Conservation (phyloP, 2,113 vertebrate species). For the Colaptes auratus region DNA sequence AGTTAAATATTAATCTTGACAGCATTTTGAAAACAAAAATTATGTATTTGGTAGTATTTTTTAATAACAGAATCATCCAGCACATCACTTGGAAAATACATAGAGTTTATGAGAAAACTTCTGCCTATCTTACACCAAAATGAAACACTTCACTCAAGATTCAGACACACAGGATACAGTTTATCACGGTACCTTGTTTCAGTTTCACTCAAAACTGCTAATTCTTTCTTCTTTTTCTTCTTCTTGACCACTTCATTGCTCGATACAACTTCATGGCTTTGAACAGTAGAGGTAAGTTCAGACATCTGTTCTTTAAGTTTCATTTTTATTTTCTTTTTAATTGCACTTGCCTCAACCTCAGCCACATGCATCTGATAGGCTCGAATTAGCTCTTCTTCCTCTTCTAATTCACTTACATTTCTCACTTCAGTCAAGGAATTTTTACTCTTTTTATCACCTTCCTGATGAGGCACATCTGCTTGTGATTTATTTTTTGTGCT, state of each 20-base stretch:
- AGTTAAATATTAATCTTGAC: neutral
- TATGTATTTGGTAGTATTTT: neutral
- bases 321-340: conserved; percentile 79
- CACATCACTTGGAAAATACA: neutral
- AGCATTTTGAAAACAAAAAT: neutral
- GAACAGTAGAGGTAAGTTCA: conserved; percentile 51
- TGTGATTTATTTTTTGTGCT: conserved; percentile 51
- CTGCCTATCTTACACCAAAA: conserved; percentile 1
- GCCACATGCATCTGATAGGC: conserved; percentile 85
- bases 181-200: conserved; percentile 81
- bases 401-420: conserved; percentile 61
- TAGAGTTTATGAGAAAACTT: neutral
- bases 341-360: conserved; percentile 81
- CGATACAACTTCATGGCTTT: conserved; percentile 63
- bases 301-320: conserved; percentile 78
- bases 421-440: conserved; percentile 52
- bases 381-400: conserved; percentile 81
- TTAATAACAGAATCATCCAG: neutral
- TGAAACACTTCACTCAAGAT: neutral
- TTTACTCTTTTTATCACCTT: conserved; percentile 69
- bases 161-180: neutral
- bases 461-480: conserved; percentile 61
- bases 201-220: conserved; percentile 53
- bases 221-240: conserved; percentile 87
- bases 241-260: conserved; percentile 84